Conservation (phyloP, 2,113 vertebrate genomes). For the Gnathonemus longibarbis region DNA sequence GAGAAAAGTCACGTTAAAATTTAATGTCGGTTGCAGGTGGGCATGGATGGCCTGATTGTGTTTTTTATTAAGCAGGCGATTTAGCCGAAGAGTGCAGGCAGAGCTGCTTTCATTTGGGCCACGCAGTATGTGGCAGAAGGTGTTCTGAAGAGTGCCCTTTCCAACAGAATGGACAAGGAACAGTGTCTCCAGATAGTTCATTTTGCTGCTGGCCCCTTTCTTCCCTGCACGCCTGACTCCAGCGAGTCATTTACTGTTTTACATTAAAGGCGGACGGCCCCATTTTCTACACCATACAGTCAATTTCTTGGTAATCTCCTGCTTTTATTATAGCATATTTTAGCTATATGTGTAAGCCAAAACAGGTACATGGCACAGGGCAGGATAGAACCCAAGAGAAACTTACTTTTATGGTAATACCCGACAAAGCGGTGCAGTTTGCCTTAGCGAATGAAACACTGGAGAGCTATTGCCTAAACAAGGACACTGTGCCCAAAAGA, state of each 20-base stretch:
- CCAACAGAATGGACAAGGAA: conserved; percentile 53
- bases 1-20: conserved; percentile 65
- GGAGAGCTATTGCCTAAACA: neutral
- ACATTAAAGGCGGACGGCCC: neutral
- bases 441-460: neutral
- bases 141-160: conserved; percentile 62
- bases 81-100: conserved; percentile 58
- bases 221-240: neutral
- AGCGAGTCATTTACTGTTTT: neutral
- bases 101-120: conserved; percentile 61
- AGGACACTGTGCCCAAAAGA: neutral
- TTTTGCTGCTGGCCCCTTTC: neutral
- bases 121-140: conserved; percentile 53
- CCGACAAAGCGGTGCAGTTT: neutral
- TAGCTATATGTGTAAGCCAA: neutral
- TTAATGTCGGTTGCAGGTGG: conserved; percentile 53
- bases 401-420: neutral
- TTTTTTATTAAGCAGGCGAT: conserved; percentile 63
- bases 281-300: neutral
- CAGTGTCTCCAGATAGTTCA: conserved; percentile 48
- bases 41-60: conserved; percentile 51
- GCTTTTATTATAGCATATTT: neutral
- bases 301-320: neutral
- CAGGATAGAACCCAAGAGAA: neutral
- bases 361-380: neutral